Conservation (phyloP, 2,797 vertebrate species). For the Psittacula echo region DNA sequence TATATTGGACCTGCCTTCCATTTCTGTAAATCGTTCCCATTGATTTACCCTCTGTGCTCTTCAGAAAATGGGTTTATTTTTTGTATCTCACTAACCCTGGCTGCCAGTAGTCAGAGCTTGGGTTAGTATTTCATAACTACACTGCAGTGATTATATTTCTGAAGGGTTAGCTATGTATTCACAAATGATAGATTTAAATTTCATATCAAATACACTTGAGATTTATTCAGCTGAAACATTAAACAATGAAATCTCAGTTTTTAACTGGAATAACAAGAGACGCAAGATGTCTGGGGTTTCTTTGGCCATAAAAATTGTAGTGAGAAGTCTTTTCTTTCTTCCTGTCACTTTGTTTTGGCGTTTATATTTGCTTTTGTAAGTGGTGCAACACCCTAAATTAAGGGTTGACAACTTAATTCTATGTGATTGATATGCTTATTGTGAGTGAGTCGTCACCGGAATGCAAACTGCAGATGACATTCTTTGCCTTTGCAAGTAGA, state of each 20-base stretch:
- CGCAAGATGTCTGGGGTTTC: neutral
- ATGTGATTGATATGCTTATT: constrained; percentile 70
- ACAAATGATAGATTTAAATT: neutral
- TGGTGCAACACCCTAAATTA: constrained; percentile 64
- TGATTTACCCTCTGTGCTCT: neutral
- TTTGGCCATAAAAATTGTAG: neutral
- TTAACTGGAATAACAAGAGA: neutral
- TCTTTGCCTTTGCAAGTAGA: neutral
- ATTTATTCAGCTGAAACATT: constrained; percentile 36
- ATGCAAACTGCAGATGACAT: constrained; percentile 24
- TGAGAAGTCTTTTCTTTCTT: neutral
- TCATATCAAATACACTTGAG: neutral
- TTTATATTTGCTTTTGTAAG: constrained; percentile 56
- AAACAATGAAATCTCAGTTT: constrained; percentile 1
- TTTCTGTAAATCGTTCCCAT: neutral
- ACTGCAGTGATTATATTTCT: neutral
- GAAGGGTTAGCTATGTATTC: neutral
- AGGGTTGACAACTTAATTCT: constrained; percentile 72
- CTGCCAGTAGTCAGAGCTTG: neutral
- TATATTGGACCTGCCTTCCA: neutral
- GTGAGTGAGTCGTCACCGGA: constrained; percentile 41
- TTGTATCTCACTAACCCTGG: neutral
- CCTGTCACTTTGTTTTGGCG: constrained; percentile 56
- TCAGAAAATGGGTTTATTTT: neutral
- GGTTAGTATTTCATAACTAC: neutral